These are phyloP conservation scores for Andricus curvator DNA, from an alignment of 2,888 invertebrate genomes.

Conservation along the genomic window DNA sequence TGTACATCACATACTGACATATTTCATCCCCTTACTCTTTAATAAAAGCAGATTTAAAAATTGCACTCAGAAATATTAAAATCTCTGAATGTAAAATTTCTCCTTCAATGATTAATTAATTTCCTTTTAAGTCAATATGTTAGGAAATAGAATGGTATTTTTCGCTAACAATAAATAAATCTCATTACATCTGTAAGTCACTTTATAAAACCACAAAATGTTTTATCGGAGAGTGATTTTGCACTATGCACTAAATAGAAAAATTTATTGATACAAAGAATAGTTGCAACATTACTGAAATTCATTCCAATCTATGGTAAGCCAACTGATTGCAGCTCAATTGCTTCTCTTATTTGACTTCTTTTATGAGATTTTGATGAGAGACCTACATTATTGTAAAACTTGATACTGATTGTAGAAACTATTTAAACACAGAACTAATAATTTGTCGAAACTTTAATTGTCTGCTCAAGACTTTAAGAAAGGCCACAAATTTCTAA, in stretches of 20 bases:
- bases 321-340: too few relatives aligned
- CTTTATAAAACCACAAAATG: neutral
- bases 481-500: too few relatives aligned
- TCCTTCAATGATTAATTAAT: neutral
- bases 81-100: neutral
- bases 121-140: too few relatives aligned
- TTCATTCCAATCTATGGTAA: neutral
- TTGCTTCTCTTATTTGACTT: neutral
- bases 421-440: neutral
- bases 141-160: neutral
- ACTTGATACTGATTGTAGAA: neutral
- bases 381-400: neutral
- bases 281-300: neutral
- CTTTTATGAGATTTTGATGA: neutral
- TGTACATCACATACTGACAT: neutral
- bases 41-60: neutral
- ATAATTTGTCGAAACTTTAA: too few relatives aligned
- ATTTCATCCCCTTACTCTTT: neutral
- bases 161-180: neutral
- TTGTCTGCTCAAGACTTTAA: too few relatives aligned
- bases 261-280: neutral
- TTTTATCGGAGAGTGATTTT: neutral
- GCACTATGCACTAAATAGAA: too few relatives aligned
- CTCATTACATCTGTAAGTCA: neutral
- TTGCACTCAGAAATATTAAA: neutral